phyloP scores from a whole-genome alignment of 2,113 vertebrate species.

The Puntigrus tetrazona region DNA sequence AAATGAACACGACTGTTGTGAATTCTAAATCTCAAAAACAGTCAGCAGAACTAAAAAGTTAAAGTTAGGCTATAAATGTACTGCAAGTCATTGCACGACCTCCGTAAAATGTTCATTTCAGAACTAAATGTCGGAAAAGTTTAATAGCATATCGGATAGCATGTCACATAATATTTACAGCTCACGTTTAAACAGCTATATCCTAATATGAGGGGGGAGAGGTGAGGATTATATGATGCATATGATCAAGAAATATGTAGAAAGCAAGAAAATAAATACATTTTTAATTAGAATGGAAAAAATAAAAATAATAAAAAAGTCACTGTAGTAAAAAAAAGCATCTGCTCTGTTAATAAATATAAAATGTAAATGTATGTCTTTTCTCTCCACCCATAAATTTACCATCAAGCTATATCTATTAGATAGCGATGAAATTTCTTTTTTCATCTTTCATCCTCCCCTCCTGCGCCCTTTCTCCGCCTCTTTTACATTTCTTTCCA shows the following conservation, averaged over 20 bases:
- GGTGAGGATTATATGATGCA: not conserved
- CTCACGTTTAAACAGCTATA: not conserved
- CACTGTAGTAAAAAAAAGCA: slow-evolving; percentile 1
- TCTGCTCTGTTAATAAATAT: slow-evolving; percentile 2
- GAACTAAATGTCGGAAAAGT: not conserved
- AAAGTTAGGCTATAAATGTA: not conserved
- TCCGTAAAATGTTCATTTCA: not conserved
- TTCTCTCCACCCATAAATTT: not conserved
- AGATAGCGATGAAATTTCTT: slow-evolving; percentile 26
- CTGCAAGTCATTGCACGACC: not conserved
- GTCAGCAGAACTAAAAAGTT: not conserved
- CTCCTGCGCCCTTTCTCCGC: not conserved
- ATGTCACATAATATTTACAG: not conserved
- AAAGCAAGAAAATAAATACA: not conserved
- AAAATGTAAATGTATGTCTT: not conserved
- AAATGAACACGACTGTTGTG: not conserved
- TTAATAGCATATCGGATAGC: not conserved
- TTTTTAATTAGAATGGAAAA: not conserved
- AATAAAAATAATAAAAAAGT: not conserved
- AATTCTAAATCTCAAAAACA: not conserved
- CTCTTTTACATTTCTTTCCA: slow-evolving; percentile 43
- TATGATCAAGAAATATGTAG: not conserved
- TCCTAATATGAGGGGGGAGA: not conserved
- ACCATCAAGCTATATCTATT: not conserved
- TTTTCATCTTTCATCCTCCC: not conserved